Percentiles rank a stretch among this genome's conserved stretches.
phyloP scores from a whole-genome alignment of 2,113 vertebrate genomes.

The Amblyopsis rosae region DNA sequence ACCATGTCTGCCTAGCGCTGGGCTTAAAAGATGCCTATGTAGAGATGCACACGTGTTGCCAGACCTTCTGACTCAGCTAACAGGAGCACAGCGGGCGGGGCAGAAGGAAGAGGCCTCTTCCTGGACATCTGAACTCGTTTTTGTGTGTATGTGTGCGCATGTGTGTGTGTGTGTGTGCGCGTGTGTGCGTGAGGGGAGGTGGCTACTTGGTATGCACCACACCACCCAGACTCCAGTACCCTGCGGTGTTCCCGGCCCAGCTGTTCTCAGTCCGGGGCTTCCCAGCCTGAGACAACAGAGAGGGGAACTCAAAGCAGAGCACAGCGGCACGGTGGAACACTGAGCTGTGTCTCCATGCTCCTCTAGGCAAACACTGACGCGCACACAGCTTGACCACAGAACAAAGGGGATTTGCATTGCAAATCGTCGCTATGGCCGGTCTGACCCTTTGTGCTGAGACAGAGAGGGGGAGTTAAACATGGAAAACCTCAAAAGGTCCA shows the following conservation, averaged over 20 bases:
- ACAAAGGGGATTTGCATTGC: slow-evolving; percentile 43
- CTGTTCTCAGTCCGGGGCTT: slow-evolving; percentile 32
- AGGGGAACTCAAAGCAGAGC: slow-evolving; percentile 13
- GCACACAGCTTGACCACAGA: slow-evolving; percentile 12
- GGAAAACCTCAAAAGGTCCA: not conserved
- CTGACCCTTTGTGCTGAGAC: slow-evolving; percentile 2
- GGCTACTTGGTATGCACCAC: slow-evolving; percentile 49
- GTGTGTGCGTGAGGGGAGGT: not conserved
- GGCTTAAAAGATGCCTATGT: slow-evolving; percentile 57
- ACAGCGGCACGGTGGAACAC: slow-evolving; percentile 37
- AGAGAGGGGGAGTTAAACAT: not conserved
- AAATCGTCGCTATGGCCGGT: slow-evolving; percentile 27
- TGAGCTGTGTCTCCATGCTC: not conserved
- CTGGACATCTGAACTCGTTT: slow-evolving; percentile 34
- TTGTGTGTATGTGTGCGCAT: too few relatives aligned
- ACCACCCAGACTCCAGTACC: slow-evolving; percentile 29
- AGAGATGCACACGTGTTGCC: slow-evolving; percentile 45
- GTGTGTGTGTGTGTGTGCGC: too few relatives aligned
- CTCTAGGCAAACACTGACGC: slow-evolving; percentile 2
- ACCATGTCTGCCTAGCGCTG: slow-evolving; percentile 28
- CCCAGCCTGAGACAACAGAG: slow-evolving; percentile 26
- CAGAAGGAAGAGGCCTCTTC: slow-evolving; percentile 15
- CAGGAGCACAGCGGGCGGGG: slow-evolving; percentile 15
- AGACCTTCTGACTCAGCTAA: slow-evolving; percentile 52
- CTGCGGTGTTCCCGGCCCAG: slow-evolving; percentile 40